Conservation (phyloP, 2,797 vertebrate genomes). For the Clarias pachynema region DNA sequence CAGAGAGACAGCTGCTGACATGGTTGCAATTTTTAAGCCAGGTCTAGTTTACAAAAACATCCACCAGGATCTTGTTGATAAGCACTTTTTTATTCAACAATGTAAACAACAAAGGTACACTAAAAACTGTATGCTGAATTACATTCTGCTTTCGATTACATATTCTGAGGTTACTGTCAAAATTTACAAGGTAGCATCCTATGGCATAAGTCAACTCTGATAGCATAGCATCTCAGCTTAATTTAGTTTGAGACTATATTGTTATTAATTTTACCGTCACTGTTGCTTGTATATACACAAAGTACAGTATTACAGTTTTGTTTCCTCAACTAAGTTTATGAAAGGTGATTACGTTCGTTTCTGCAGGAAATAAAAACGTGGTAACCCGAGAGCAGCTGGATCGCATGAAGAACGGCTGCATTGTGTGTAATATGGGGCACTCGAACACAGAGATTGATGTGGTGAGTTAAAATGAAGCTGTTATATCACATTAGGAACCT, state of each 20-base stretch:
- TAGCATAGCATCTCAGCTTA: neutral
- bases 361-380: constrained; percentile 94
- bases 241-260: neutral
- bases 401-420: constrained; percentile 97
- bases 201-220: neutral
- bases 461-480: constrained; percentile 72
- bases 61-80: neutral
- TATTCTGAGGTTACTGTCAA: neutral
- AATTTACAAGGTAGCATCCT: neutral
- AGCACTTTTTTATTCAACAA: neutral
- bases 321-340: neutral
- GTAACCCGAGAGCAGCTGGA: constrained; percentile 95
- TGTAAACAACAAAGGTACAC: neutral
- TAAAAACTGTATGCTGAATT: neutral
- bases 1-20: neutral
- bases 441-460: constrained; percentile 99
- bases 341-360: constrained; percentile 14
- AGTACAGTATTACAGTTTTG: neutral
- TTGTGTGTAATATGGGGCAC: constrained; percentile 98
- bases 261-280: neutral
- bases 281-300: neutral
- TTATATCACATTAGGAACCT: neutral
- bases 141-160: neutral
- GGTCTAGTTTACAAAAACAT: neutral
- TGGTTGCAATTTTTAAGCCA: neutral